phyloP scores from a whole-genome alignment of 2,113 vertebrate species.

The Chlamydotis undulata region DNA sequence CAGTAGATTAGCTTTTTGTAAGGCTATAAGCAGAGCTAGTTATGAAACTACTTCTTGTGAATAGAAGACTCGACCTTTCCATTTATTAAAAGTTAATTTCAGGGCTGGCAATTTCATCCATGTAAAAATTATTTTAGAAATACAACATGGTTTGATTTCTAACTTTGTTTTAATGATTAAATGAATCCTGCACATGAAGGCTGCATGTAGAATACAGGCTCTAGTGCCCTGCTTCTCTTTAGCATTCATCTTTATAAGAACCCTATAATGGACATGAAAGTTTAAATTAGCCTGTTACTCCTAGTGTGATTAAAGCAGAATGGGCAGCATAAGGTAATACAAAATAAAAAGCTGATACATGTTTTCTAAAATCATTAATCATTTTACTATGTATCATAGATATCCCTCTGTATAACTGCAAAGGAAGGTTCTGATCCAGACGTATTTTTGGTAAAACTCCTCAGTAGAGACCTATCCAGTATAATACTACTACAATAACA shows the following conservation, averaged over 20 bases:
- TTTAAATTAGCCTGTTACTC: background rate
- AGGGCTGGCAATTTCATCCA: background rate
- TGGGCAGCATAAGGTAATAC: background rate
- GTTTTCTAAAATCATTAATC: background rate
- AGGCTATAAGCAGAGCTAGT: background rate
- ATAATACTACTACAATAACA: background rate
- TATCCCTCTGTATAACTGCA: background rate
- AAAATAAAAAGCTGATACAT: background rate
- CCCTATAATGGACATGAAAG: background rate
- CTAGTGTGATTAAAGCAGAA: background rate
- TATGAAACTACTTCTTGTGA: background rate
- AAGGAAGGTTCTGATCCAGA: background rate
- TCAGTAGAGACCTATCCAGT: background rate
- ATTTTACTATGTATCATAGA: background rate
- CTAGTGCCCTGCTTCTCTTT: background rate
- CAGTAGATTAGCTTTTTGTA: background rate
- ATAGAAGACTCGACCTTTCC: background rate
- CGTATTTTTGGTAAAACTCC: background rate
- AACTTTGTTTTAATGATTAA: background rate
- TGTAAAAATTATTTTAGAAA: background rate
- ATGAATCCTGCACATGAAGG: background rate
- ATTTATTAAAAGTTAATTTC: slow-evolving; percentile 10
- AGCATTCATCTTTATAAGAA: background rate
- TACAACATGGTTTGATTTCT: background rate
- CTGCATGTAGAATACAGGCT: background rate